phyloP scores from a whole-genome alignment of 2,797 vertebrate genomes.

The Microctenopoma lineatum region DNA sequence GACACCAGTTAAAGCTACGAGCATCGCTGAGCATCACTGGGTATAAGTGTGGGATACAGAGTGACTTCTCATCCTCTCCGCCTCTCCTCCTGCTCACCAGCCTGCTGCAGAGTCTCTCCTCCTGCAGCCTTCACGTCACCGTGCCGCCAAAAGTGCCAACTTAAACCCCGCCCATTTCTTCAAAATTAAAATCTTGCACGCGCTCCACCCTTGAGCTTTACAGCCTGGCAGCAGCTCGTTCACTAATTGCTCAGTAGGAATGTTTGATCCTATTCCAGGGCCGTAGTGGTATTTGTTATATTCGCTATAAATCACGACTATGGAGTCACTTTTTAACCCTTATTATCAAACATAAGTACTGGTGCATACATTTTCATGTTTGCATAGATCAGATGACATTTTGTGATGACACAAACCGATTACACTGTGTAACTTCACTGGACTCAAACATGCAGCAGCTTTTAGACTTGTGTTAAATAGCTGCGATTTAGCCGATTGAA shows the following conservation, averaged over 20 bases:
- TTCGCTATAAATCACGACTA: not conserved
- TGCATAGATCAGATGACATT: not conserved
- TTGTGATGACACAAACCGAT: not conserved
- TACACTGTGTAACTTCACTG: not conserved
- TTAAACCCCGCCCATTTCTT: slow-evolving; percentile 51
- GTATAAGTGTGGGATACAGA: not conserved
- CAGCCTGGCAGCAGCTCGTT: not conserved
- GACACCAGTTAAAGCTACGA: not conserved
- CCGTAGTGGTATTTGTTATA: not conserved
- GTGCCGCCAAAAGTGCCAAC: not conserved
- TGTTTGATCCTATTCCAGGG: not conserved
- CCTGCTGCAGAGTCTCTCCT: slow-evolving; percentile 47
- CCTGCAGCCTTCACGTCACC: slow-evolving; percentile 45
- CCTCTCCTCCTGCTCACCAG: not conserved
- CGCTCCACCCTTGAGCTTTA: slow-evolving; percentile 14
- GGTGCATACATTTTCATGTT: not conserved
- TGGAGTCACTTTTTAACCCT: not conserved
- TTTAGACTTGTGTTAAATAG: not conserved
- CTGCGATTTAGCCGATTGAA: too few species aligned
- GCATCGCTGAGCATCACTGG: not conserved
- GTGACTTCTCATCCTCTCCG: slow-evolving; percentile 8
- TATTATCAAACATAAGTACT: not conserved
- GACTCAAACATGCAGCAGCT: too few species aligned
- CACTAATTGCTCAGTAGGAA: not conserved
- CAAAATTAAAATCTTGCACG: slow-evolving; percentile 30